phyloP scores from a whole-genome alignment of 2,797 vertebrate species.

The Argyrosomus regius region DNA sequence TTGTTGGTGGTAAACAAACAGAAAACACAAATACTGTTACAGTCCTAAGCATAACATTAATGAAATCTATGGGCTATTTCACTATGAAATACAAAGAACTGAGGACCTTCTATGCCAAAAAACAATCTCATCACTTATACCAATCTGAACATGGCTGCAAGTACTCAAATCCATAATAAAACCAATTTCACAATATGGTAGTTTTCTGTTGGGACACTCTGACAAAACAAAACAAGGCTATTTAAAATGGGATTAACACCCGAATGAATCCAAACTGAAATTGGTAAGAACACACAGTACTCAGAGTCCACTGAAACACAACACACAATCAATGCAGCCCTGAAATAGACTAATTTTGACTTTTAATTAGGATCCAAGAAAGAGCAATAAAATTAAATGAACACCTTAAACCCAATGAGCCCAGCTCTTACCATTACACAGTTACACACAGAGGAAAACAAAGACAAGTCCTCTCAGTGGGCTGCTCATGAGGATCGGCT shows the following conservation, averaged over 20 bases:
- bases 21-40: no score
- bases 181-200: not conserved
- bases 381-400: conserved; percentile 13
- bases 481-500: not conserved
- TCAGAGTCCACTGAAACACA: conserved; percentile 8
- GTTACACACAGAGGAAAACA: not conserved
- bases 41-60: no score
- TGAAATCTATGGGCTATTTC: not conserved
- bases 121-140: not conserved
- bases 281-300: not conserved
- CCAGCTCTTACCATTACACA: not conserved
- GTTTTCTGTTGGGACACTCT: not conserved
- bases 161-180: not conserved
- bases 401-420: conserved; percentile 26
- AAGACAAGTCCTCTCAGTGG: not conserved
- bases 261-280: not conserved
- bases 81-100: not conserved
- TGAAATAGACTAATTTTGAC: conserved; percentile 6
- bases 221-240: conserved; percentile 1
- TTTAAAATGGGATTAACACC: not conserved
- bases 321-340: not conserved
- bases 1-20: no score
- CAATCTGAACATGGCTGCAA: not conserved
- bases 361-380: conserved; percentile 21
- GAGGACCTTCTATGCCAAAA: not conserved